Evolutionary conservation across 2,888 invertebrate species (phyloP), one percentile per base, ranked within the genome.

Genomic region (Drosophila atripex): DNA sequence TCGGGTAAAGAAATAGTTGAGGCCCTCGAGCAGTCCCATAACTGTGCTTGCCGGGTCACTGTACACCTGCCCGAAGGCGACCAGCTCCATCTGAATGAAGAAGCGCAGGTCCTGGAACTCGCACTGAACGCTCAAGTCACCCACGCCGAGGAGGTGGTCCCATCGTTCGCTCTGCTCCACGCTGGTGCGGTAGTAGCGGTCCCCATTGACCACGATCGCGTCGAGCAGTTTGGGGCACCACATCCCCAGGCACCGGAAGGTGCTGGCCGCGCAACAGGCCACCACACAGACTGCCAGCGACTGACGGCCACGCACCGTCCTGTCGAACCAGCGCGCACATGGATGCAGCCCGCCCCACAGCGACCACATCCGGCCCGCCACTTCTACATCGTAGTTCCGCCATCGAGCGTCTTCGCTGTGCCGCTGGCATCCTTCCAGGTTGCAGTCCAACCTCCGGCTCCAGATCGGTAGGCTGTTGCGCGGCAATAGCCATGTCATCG

Each of bases 291-390:
- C 93, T 12, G 94, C 93, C 47, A 93, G 90, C 30, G 93, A 93
- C 87, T 95, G 95, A 73, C 94, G 94, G 0, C 94, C 95, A 3
- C 94, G 93, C 52, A 93, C 90, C 12, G 86, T 84, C 21, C 87
- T 85, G 0, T 92, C 90, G 85, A 95, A 95, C 74, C 92, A 92
- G 0, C 84, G 71, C 46, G 94, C 93, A 39, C 91, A 86, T 8
- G 94, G 94, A 91, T 95, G 94, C 25, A 95, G 78, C 11, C 92
- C 92, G 1, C 95, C 95, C 93, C 94, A 94, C 1, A 96, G 90
- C 0, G 95, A 95, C 91, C 92, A 95, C 0, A 95, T 90, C 76
- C 94, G 94, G 1, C 93, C 93, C 0, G 93, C 92, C 71, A 94
- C 94, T 84, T 95, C 95, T 3, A 95, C 93, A 66, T 95, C 93